phyloP scores from a whole-genome alignment of 2,113 vertebrate genomes.

The Salvelinus sp. region DNA sequence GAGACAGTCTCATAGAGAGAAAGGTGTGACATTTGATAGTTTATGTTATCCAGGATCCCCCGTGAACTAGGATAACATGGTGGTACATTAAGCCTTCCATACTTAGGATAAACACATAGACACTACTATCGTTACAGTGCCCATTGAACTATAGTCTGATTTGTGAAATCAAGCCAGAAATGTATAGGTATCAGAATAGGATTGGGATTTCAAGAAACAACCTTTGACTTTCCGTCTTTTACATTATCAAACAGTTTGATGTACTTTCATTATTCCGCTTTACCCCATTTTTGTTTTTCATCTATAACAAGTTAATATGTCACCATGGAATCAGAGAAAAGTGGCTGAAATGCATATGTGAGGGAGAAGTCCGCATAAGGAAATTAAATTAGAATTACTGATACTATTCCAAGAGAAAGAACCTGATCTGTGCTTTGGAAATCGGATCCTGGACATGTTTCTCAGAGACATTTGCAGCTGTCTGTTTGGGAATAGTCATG shows the following conservation, averaged over 20 bases:
- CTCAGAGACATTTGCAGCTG: slow-evolving; percentile 77
- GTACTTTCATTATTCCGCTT: background rate
- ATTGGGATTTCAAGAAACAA: too few relatives aligned
- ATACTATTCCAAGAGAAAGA: slow-evolving; percentile 72
- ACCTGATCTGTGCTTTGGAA: slow-evolving; percentile 69
- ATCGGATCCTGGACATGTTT: slow-evolving; percentile 62
- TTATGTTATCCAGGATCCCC: too few relatives aligned
- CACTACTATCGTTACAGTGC: too few relatives aligned
- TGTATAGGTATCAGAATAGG: background rate
- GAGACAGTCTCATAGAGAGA: too few relatives aligned
- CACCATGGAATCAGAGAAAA: background rate
- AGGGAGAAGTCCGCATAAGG: slow-evolving; percentile 66
- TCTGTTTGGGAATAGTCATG: slow-evolving; percentile 62
- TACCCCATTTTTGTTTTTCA: background rate
- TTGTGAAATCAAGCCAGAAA: background rate
- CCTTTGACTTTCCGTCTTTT: background rate
- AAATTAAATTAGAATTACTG: slow-evolving; percentile 61
- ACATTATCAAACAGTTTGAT: background rate
- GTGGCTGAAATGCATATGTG: slow-evolving; percentile 58
- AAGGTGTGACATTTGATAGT: too few relatives aligned
- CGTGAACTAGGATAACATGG: too few relatives aligned
- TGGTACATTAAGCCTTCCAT: too few relatives aligned
- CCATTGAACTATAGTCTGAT: too few relatives aligned
- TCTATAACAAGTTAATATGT: background rate
- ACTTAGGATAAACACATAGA: too few relatives aligned